phyloP scores from a whole-genome alignment of 2,113 vertebrate species.

The Sinocyclocheilus anshuiensis region DNA sequence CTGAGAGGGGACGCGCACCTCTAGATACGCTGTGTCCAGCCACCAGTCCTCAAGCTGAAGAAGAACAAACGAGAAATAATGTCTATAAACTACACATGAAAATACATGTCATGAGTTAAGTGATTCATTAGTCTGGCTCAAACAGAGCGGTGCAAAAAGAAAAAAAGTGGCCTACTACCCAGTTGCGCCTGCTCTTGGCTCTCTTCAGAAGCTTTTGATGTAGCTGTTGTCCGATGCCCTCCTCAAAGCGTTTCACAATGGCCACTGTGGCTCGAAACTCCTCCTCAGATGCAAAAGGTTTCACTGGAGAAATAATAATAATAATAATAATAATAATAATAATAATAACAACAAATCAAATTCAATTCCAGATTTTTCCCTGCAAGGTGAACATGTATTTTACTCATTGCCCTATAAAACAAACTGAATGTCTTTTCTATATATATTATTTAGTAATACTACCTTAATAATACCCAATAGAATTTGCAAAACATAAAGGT shows the following conservation, averaged over 20 bases:
- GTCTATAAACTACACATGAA: background rate
- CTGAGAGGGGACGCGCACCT: slow-evolving; percentile 87
- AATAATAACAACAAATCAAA: background rate
- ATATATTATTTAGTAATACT: too few species aligned
- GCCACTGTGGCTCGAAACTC: slow-evolving; percentile 82
- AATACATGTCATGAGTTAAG: background rate
- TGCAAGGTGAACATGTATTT: background rate
- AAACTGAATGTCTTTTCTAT: background rate
- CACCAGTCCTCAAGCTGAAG: slow-evolving; percentile 96
- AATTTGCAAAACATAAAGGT: background rate
- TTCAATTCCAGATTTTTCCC: background rate
- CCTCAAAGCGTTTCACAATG: slow-evolving; percentile 84
- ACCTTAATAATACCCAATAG: background rate
- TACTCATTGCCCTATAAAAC: background rate
- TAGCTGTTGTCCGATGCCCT: slow-evolving; percentile 83
- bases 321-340: background rate
- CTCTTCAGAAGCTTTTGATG: slow-evolving; percentile 89
- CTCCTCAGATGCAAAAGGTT: slow-evolving; percentile 84
- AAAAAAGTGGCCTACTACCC: slow-evolving; percentile 76
- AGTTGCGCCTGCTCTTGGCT: slow-evolving; percentile 86
- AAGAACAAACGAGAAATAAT: background rate
- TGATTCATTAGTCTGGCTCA: background rate
- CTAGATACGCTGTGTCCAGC: slow-evolving; percentile 88
- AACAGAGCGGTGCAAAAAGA: background rate
- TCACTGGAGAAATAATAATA: slow-evolving; percentile 75